Base-by-base conservation (phyloP, 2,888 invertebrate genomes). In the Sphaerophoria rueppellii region DNA sequence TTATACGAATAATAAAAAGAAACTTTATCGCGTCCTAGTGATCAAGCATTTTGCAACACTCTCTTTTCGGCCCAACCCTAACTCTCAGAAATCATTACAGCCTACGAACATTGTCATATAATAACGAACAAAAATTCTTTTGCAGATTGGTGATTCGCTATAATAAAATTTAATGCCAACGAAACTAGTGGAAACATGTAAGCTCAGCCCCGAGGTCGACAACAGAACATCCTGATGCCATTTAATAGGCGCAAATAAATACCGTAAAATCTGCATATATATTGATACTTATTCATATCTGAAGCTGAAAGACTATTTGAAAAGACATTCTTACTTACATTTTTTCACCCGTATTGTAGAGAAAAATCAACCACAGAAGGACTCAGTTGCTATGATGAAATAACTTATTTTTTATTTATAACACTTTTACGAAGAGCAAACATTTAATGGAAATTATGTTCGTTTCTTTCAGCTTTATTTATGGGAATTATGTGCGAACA, bases 231-330 rank as follows among this genome's bases (percentile, higher is more conserved):
- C 74, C 58, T 74, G 57, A 83, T 75, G 82, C 55, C 78, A 67
- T 80, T 85, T 85, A 79, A 85, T 76, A 85, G 83, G 76, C 83
- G 75, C 76, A 72, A 75, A 76, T 79, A 85, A 85, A 72, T 50
- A 85, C 48, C 76, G 67, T 50, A 72, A 85, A 40, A 85, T 85
- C 83, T 85, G 73, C 83, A 85, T 85, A 85, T 85, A 85, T 80
- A 85, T 75, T 85, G 83, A 76, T 76, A 80, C 73, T 85, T 72
- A 50, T 72, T 37, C 75, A 72, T 85, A 85, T 85, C 83, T 80
- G 16, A 3, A 58, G 75, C 63, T 58, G 67, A 65, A 71, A 54
- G 75, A 43, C 55, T 83, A 75, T 35, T 79, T 79, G 71, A 79
- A 83, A 71, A 79, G 60, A 83, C 60, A 65, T 75, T 75, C 79